Evolutionary conservation across 2,113 vertebrate genomes (phyloP).

Genomic region (Triplophysa dalaica): DNA sequence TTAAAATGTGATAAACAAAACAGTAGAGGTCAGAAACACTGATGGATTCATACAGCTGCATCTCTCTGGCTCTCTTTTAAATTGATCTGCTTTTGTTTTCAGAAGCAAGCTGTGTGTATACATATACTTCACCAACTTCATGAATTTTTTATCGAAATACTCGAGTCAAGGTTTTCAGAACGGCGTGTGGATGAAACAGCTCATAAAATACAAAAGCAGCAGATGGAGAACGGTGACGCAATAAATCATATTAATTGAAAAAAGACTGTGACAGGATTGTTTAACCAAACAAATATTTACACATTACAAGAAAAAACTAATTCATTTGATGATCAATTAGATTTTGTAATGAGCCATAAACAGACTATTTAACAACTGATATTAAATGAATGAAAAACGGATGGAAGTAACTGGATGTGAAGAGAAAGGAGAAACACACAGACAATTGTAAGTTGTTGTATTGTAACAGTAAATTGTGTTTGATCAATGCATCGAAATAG

Average conservation of each 20-base stretch:
- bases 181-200: background rate
- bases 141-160: conserved; percentile 16
- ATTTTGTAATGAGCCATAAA: background rate
- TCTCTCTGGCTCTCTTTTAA: conserved; percentile 9
- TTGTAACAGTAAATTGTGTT: too few species aligned
- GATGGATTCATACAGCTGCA: background rate
- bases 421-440: too few species aligned
- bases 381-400: too few species aligned
- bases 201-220: background rate
- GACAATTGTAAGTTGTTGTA: too few species aligned
- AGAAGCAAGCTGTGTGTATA: background rate
- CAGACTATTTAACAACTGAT: background rate
- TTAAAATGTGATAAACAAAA: background rate
- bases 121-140: conserved; percentile 6
- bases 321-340: background rate
- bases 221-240: background rate
- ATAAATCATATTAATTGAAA: background rate
- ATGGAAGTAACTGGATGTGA: too few species aligned
- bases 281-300: background rate
- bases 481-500: too few species aligned
- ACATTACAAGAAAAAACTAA: background rate
- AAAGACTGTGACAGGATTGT: background rate
- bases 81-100: background rate
- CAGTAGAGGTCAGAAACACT: background rate
- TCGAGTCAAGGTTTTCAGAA: conserved; percentile 9